Evolutionary conservation across 2,797 vertebrate species (phyloP).

Genomic region (Sternotherus odoratus): DNA sequence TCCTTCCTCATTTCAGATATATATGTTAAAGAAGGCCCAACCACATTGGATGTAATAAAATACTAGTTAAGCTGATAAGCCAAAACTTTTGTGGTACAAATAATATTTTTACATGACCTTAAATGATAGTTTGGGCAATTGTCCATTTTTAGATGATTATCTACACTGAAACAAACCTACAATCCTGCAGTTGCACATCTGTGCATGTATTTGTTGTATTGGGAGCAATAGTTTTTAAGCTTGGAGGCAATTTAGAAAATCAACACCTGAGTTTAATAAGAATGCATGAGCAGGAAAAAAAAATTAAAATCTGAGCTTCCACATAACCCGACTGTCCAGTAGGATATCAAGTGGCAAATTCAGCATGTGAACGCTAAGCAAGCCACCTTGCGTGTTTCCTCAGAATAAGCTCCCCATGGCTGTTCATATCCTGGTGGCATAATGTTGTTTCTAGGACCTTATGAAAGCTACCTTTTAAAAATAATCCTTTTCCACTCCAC

Average conservation of each 20-base stretch:
- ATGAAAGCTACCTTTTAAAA: not conserved
- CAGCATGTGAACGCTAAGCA: not conserved
- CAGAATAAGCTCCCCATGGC: not conserved
- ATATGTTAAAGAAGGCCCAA: not conserved
- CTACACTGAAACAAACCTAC: not conserved
- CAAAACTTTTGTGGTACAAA: not conserved
- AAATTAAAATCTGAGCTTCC: not conserved
- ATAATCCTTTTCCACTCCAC: not conserved
- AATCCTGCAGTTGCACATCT: not conserved
- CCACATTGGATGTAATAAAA: not conserved
- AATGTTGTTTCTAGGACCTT: not conserved
- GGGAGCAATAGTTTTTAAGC: not conserved
- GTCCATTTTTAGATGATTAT: not conserved
- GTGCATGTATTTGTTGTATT: not conserved
- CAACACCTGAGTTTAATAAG: not conserved
- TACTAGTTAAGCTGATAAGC: not conserved
- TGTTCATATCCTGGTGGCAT: not conserved
- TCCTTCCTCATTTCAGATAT: not conserved
- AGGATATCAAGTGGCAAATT: not conserved
- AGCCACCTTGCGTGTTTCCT: not conserved
- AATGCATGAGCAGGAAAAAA: not conserved
- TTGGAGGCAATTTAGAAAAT: not conserved
- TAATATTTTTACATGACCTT: not conserved
- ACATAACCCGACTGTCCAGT: not conserved
- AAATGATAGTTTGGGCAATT: not conserved